Evolutionary conservation across 2,113 vertebrate species (phyloP).

Genomic region (Hepsetus odoe): DNA sequence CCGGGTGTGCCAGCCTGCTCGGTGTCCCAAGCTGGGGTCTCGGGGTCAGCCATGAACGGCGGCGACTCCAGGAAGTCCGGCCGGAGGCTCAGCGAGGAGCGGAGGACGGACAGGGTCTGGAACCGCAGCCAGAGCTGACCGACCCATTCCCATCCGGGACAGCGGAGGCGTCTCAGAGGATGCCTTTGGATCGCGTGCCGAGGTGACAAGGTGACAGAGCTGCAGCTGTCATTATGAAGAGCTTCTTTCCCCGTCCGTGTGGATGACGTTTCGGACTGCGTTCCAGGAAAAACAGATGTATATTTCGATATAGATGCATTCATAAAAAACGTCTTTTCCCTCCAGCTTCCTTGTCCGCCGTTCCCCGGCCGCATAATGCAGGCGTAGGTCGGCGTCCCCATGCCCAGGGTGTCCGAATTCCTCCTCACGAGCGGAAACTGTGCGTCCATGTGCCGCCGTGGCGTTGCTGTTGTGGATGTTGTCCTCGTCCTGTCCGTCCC

Average conservation of each 20-base stretch:
- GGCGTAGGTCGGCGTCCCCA: slow-evolving; percentile 26
- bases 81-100: background rate
- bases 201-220: slow-evolving; percentile 40
- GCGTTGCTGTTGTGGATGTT: slow-evolving; percentile 61
- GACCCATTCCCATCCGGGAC: background rate
- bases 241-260: slow-evolving; percentile 66
- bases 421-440: slow-evolving; percentile 67
- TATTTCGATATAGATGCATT: background rate
- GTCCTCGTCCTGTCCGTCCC: slow-evolving; percentile 65
- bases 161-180: too few species aligned
- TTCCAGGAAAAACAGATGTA: slow-evolving; percentile 45
- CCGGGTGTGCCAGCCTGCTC: too few species aligned
- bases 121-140: background rate
- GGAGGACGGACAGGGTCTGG: background rate
- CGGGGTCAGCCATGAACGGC: background rate
- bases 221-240: slow-evolving; percentile 63
- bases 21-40: background rate
- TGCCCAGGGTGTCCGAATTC: slow-evolving; percentile 67
- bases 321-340: too few species aligned
- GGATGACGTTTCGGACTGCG: slow-evolving; percentile 68
- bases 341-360: slow-evolving; percentile 33
- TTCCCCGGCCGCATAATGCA: slow-evolving; percentile 54
- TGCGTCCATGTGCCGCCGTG: slow-evolving; percentile 71
- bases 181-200: background rate
- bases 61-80: background rate